phyloP scores from a whole-genome alignment of 1,140 invertebrate genomes.

The Panonychus citri region DNA sequence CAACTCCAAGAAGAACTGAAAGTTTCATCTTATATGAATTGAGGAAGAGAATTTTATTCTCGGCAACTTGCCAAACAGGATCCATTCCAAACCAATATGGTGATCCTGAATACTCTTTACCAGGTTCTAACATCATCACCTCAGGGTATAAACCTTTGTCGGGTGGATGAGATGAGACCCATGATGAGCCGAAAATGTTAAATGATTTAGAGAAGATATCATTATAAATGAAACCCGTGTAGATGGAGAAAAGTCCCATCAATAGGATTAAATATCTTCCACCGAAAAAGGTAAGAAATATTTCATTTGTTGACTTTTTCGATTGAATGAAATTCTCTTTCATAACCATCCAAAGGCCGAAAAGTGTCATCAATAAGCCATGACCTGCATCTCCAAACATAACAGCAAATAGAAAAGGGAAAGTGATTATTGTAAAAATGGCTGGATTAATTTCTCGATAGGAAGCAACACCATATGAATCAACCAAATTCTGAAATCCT shows the following conservation, averaged over 20 bases:
- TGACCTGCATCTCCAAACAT: constrained; percentile 87
- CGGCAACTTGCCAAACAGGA: constrained; percentile 38
- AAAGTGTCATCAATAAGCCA: constrained; percentile 48
- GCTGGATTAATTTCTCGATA: constrained; percentile 30
- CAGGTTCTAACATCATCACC: constrained; percentile 8
- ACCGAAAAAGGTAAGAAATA: constrained; percentile 24
- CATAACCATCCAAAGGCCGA: constrained; percentile 48
- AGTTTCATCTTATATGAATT: constrained; percentile 99
- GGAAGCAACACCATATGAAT: constrained; percentile 29
- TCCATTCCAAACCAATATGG: constrained; percentile 25
- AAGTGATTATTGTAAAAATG: constrained; percentile 76
- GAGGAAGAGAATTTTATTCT: constrained; percentile 87
- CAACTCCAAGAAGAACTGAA: constrained; percentile 81
- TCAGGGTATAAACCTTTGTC: neutral
- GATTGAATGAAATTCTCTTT: constrained; percentile 50
- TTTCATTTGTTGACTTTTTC: constrained; percentile 37
- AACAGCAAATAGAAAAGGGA: constrained; percentile 75
- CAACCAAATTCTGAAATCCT: constrained; percentile 29
- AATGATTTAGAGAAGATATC: constrained; percentile 25
- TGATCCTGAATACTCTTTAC: constrained; percentile 16
- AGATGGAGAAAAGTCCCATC: constrained; percentile 26
- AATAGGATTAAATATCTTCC: constrained; percentile 26
- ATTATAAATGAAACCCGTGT: constrained; percentile 26
- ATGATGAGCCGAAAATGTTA: constrained; percentile 23
- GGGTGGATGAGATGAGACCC: constrained; percentile 22